Percentiles rank a stretch among this genome's conserved stretches.
Conservation (phyloP, 2,797 vertebrate genomes). For the Bradypodion ventrale region DNA sequence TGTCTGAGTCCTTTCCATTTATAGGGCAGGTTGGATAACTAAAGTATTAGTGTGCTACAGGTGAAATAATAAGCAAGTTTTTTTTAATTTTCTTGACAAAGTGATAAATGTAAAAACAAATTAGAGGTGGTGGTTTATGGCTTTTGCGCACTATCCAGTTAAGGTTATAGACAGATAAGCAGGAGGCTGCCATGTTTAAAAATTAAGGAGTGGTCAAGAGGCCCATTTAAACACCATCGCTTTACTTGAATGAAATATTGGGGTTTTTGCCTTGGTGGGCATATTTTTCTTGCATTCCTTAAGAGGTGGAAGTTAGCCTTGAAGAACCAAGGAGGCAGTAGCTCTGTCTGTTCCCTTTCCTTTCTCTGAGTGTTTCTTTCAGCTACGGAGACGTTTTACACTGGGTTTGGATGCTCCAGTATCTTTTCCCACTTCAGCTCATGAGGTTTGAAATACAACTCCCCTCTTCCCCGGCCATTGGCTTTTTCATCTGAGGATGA, state of each 20-base stretch:
- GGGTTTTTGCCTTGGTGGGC: too few species aligned
- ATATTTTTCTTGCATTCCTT: background rate
- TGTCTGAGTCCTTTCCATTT: too few species aligned
- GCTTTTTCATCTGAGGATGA: background rate
- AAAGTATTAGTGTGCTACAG: too few species aligned
- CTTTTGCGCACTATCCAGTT: background rate
- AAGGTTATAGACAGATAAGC: background rate
- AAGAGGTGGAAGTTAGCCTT: too few species aligned
- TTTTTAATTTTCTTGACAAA: background rate
- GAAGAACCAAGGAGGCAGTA: too few species aligned
- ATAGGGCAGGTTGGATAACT: too few species aligned
- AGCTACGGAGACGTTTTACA: background rate
- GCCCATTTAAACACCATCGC: background rate
- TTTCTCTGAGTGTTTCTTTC: background rate
- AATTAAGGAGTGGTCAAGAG: background rate
- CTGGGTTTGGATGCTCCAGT: background rate
- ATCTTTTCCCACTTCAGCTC: background rate
- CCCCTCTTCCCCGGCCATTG: too few species aligned
- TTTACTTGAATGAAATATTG: too few species aligned
- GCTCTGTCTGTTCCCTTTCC: background rate
- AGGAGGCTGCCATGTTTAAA: background rate
- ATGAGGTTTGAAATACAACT: background rate
- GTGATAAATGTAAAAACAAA: background rate
- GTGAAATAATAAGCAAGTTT: background rate
- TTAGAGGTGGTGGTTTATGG: background rate